Base-by-base conservation (phyloP, 1,140 invertebrate genomes). In the Cryptotermes secundus region DNA sequence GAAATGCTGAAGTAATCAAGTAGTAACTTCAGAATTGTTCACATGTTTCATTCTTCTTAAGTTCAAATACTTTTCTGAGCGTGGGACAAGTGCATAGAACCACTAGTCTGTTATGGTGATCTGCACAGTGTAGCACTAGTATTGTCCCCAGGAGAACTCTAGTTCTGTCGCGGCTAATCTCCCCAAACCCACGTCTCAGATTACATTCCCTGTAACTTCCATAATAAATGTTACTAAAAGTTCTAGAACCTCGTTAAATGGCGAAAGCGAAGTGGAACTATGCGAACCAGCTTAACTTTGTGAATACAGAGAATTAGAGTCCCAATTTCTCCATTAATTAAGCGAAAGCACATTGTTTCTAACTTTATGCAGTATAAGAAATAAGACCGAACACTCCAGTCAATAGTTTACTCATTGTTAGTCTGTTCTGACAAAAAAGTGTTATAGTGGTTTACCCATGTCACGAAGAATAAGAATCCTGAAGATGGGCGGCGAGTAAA, bases 171-270 rank as follows among this genome's bases (percentile, higher is more conserved):
- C 59, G 53, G 53, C 14, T 72, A 72, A 72, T 72, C 59, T 72
- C 59, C 59, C 26, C 59, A 72, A 26, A 72, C 59, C n/a, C 26
- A 10, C 26, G n/a, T 7, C 59, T 72, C 26, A 72, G 59, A 72
- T 72, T 72, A 72, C 59, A 72, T 72, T 72, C 59, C 59, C 59
- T n/a, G 16, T n/a, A 72, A 72, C 59, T 72, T 72, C 59, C 7
- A 31, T 72, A 72, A 72, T 72, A 72, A 72, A 72, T n/a, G 31
- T 72, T 31, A 12, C 59, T 72, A 72, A 72, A 72, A 72, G 59
- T 72, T 72, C 26, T 26, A 72, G 59, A 26, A 72, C n/a, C 59
- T 72, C 59, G 59, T 72, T 72, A 72, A 72, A 72, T 72, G 4
- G 59, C 59, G n/a, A 72, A 7, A 0, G 26, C 6, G 59, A 14